Evolutionary conservation across 1,140 invertebrate genomes (phyloP).

Genomic region (Ceratina japonica): DNA sequence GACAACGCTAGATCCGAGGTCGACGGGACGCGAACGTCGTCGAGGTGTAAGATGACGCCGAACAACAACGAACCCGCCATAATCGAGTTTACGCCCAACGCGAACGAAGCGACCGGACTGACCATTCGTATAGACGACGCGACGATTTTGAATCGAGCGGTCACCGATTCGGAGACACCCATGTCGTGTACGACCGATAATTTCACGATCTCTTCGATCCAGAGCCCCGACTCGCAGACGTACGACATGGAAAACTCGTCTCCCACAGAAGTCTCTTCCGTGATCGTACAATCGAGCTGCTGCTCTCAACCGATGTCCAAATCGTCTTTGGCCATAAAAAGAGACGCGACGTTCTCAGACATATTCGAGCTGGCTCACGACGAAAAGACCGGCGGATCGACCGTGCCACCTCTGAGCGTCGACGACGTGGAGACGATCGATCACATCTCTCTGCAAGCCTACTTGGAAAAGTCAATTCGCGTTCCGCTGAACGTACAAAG

Average conservation of each 20-base stretch:
- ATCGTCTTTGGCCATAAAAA: slow-evolving; percentile 6
- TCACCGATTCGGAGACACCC: slow-evolving; percentile 64
- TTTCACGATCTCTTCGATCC: slow-evolving; percentile 65
- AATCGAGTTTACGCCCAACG: background rate
- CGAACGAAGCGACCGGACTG: background rate
- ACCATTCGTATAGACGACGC: background rate
- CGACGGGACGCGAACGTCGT: slow-evolving; percentile 62
- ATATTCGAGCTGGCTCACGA: slow-evolving; percentile 6
- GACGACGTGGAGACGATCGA: slow-evolving; percentile 75
- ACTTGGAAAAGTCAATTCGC: slow-evolving; percentile 84
- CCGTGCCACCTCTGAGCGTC: slow-evolving; percentile 60
- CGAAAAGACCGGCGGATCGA: background rate
- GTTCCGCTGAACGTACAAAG: slow-evolving; percentile 85
- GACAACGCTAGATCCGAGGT: slow-evolving; percentile 65
- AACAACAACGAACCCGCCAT: slow-evolving; percentile 66
- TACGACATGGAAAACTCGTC: slow-evolving; percentile 67
- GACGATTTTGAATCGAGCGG: background rate
- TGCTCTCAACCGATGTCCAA: slow-evolving; percentile 11
- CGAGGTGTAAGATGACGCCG: slow-evolving; percentile 70
- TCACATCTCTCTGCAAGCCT: slow-evolving; percentile 81
- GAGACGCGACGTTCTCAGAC: slow-evolving; percentile 27
- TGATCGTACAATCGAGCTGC: slow-evolving; percentile 7
- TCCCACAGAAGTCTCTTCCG: slow-evolving; percentile 14
- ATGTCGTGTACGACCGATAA: slow-evolving; percentile 77
- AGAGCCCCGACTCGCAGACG: slow-evolving; percentile 65